These are phyloP conservation scores for Triplophysa dalaica DNA, from an alignment of 2,113 vertebrate species.

Conservation along the genomic window DNA sequence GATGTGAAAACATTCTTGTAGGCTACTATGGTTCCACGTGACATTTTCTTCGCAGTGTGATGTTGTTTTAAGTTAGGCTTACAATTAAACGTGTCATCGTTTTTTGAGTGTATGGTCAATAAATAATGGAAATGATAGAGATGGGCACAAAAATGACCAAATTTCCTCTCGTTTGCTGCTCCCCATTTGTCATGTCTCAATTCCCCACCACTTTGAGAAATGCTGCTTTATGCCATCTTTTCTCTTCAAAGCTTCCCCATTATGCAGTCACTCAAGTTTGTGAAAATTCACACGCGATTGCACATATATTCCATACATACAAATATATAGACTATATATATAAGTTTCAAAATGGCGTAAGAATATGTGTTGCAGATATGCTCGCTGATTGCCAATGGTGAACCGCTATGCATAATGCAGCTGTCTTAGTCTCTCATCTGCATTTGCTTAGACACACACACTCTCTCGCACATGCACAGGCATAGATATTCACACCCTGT, in stretches of 20 bases:
- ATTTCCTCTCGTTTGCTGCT: too few relatives aligned
- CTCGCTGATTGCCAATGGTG: slow-evolving; percentile 75
- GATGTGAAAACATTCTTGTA: too few relatives aligned
- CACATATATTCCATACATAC: neutral
- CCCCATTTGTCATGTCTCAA: too few relatives aligned
- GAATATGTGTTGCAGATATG: slow-evolving; percentile 72
- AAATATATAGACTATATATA: neutral
- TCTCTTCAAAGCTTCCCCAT: neutral
- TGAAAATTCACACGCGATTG: slow-evolving; percentile 12
- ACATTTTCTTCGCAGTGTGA: too few relatives aligned
- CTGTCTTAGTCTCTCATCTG: slow-evolving; percentile 73
- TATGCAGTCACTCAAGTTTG: neutral
- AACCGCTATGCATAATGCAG: slow-evolving; percentile 78
- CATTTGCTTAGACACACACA: slow-evolving; percentile 69
- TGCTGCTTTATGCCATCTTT: neutral
- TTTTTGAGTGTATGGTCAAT: too few relatives aligned
- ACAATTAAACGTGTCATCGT: too few relatives aligned
- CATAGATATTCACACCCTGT: slow-evolving; percentile 61
- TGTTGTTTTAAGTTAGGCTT: too few relatives aligned
- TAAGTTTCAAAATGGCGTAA: slow-evolving; percentile 64
- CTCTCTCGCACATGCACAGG: slow-evolving; percentile 52
- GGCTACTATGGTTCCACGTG: too few relatives aligned
- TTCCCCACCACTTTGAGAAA: too few relatives aligned
- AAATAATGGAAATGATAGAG: too few relatives aligned
- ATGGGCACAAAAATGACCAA: too few relatives aligned